phyloP scores from a whole-genome alignment of 2,113 vertebrate species.

The Leptocoma aspasia region DNA sequence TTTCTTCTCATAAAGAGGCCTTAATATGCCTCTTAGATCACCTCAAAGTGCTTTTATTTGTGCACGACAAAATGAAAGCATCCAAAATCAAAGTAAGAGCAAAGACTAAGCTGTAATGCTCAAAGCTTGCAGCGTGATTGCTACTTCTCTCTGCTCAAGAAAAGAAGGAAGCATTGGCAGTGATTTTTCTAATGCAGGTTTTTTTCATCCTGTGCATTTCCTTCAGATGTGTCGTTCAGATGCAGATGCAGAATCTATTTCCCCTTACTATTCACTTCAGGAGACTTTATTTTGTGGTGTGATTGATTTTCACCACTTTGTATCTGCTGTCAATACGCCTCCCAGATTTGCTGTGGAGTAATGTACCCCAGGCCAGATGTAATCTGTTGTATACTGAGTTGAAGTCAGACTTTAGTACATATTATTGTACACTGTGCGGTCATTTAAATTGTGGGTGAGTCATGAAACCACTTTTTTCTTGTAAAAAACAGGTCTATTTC shows the following conservation, averaged over 20 bases:
- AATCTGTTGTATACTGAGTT: not conserved
- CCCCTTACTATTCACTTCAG: not conserved
- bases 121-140: not conserved
- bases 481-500: not conserved
- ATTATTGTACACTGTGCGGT: not conserved
- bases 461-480: not conserved
- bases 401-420: not conserved
- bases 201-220: not conserved
- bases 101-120: not conserved
- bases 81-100: not conserved
- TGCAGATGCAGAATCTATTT: not conserved
- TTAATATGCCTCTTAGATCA: not conserved
- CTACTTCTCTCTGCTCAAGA: not conserved
- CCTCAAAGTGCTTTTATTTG: not conserved
- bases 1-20: not conserved
- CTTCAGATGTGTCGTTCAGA: not conserved
- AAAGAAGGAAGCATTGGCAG: not conserved
- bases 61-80: not conserved
- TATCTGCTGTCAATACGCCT: not conserved
- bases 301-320: not conserved
- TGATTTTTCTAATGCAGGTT: not conserved
- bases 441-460: not conserved
- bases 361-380: not conserved
- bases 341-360: not conserved
- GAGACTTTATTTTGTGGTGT: not conserved